A percentile compares a stretch with the other conserved stretches of the same genome.
These are phyloP conservation scores for Gobiocypris rarus DNA, from an alignment of 2,113 vertebrate species.

Conservation along the genomic window DNA sequence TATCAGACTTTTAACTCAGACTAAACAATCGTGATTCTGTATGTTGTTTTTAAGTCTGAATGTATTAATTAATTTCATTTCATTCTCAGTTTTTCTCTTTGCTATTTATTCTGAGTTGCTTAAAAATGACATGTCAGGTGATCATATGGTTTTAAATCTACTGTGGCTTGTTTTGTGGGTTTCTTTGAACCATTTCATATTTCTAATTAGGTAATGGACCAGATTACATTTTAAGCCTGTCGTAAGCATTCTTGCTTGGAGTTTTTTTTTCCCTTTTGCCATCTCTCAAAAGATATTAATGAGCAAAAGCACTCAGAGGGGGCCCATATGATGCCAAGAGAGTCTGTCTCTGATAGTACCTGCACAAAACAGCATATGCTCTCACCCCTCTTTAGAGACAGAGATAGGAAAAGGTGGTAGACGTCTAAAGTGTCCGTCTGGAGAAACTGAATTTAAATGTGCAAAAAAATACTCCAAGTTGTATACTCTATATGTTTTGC, in stretches of 20 bases:
- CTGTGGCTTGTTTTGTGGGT: conserved; percentile 61
- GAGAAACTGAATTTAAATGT: conserved; percentile 16
- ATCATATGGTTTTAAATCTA: conserved; percentile 71
- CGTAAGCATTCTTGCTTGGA: conserved; percentile 71
- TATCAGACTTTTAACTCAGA: conserved; percentile 24
- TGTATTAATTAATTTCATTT: conserved; percentile 63
- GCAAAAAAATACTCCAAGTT: conserved; percentile 21
- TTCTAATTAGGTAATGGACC: conserved; percentile 82
- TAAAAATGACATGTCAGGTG: conserved; percentile 58
- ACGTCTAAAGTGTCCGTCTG: conserved; percentile 27
- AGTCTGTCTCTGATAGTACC: conserved; percentile 63
- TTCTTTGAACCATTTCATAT: conserved; percentile 76
- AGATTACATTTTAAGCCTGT: conserved; percentile 72
- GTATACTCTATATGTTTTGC: conserved; percentile 6
- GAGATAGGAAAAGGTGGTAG: conserved; percentile 34
- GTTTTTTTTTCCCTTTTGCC: conserved; percentile 44
- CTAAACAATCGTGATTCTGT: conserved; percentile 28
- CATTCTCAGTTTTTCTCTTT: conserved; percentile 49
- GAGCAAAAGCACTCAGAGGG: conserved; percentile 70
- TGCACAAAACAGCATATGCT: conserved; percentile 56
- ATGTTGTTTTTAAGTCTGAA: conserved; percentile 62
- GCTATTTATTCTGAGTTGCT: conserved; percentile 52
- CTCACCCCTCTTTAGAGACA: conserved; percentile 66
- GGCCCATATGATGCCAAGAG: conserved; percentile 69
- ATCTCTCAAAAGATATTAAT: conserved; percentile 69